Evolutionary conservation across 1,140 invertebrate species (phyloP), one percentile per base, ranked within the genome.

Genomic region (Temnothorax curvispinosus): DNA sequence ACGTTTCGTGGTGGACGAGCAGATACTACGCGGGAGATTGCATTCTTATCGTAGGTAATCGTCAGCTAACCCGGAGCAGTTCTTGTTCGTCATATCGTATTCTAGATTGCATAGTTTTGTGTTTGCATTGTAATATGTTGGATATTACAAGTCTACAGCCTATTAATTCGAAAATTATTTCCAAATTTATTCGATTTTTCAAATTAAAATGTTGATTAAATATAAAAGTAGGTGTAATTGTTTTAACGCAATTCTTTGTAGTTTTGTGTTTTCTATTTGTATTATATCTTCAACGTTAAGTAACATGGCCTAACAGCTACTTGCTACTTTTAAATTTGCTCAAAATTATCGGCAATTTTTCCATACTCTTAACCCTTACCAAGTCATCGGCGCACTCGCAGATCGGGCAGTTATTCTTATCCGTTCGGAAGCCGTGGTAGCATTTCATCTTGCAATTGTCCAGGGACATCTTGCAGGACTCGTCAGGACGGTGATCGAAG

Each of bases 401-500:
- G 62, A 86, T 88, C 3, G 92, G 92, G 52, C 94, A 94, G 52
- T 91, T 78, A 60, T 90, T 60, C 9, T 85, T 65, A 35, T 92
- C 92, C 6, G 35, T 87, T 3, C 56, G 76, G 64, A 89, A 93
- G 60, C 91, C 92, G n/a, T 91, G 88, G 9, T 90, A 87, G 80
- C 94, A 94, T 6, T 85, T 90, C 71, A 93, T 71, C 54, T 92
- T 54, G 67, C 94, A 94, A 27, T 90, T 69, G 3, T 89, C 78
- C 18, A 92, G 44, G 11, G 91, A 71, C 3, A 32, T 44, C 32
- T n/a, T 67, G 41, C 84, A 91, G 27, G 74, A 44, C 5, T 74
- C 32, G 2, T 54, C 62, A 2, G 69, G 3, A 2, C 7, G 56
- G 0, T 72, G 56, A 41, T 8, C 21, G 7, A 75, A 50, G 0